Base-by-base conservation (phyloP, 35 echinoderm and acorn worm species). In the Stichopus chloronotus region DNA sequence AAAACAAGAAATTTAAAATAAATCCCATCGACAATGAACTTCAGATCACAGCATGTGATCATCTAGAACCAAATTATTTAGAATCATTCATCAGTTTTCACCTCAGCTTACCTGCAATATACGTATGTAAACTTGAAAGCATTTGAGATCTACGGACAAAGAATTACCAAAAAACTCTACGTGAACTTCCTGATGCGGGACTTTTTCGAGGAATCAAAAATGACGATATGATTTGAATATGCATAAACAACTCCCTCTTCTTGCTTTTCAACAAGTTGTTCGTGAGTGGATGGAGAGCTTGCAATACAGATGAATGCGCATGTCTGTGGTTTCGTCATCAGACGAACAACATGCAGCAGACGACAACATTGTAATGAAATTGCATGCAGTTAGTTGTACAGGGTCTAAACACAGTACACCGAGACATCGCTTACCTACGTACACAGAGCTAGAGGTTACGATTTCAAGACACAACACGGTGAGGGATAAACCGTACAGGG, bases 201-300 rank as follows among this genome's bases (percentile, higher is more conserved):
- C 24, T 21, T 85, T 85, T 85, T 56, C 21, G 21, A 53, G 82
- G 58, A 85, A 22, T 20, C 30, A 43, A 85, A 85, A 56, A 58
- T 85, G 82, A 85, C 82, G 82, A 58, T 55, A 65, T 19, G 12
- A 55, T 85, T 58, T 85, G 82, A 85, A 85, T 85, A 85, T 85
- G 82, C 82, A 85, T 85, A 59, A 11, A 53, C 82, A 85, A 85
- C 82, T 60, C 82, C 82, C 82, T 85, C 82, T 85, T 23, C 13
- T 56, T 85, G 56, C 82, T 85, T 85, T 85, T 58, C 82, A 85
- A 58, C 54, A 56, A 85, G 55, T 85, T 20, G 55, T 85, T n/a
- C 57, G 55, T 85, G 55, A 85, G 82, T 85, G 82, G 82, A 85
- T 85, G 56, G 55, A 58, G 57, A 23, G 82, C 82, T 85, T 74